Base-by-base conservation (phyloP, 2,797 vertebrate genomes). In the Nothura maculosa region DNA sequence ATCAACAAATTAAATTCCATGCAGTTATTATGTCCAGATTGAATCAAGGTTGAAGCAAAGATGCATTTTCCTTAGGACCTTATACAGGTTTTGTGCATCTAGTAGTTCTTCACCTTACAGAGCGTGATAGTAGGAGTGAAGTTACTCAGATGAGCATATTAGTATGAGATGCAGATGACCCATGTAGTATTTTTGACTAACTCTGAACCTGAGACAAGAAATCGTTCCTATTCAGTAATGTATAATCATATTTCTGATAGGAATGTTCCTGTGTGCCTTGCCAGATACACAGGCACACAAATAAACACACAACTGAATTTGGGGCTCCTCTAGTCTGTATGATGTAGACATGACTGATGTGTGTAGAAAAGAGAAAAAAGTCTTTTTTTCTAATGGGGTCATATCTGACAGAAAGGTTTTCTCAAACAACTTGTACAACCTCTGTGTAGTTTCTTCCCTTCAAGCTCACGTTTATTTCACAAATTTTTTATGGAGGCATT, bases 401-500 rank as follows among this genome's bases (percentile, higher is more conserved):
- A 0, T 76, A 86, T 43, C 3, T 58, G 32, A 7, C 22, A 69
- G 32, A 82, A 92, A 90, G n/a, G 62, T 82, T 70, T 86, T 72
- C 72, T 91, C 19, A 86, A 28, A 48, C 30, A 81, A 58, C 57
- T 87, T 91, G 27, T 64, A 40, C 28, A 73, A 81, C n/a, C 17
- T 79, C 67, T 72, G 22, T 36, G 52, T 50, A 86, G 52, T 77
- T 77, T 82, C 61, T 87, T 85, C 38, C 27, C 72, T 94, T 80
- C 57, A 72, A 87, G 48, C 64, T 82, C 66, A 52, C 78, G 34
- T 67, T 36, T 80, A 91, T 72, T 93, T 93, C 81, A 88, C 81
- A 93, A 34, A 62, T 16, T 78, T 85, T 89, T 85, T 95, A 72
- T 94, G 78, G 75, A 64, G 85, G 68, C 50, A 87, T 87, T 90